Base-by-base conservation (phyloP, 2,113 vertebrate genomes). In the Hippocampus zosterae region DNA sequence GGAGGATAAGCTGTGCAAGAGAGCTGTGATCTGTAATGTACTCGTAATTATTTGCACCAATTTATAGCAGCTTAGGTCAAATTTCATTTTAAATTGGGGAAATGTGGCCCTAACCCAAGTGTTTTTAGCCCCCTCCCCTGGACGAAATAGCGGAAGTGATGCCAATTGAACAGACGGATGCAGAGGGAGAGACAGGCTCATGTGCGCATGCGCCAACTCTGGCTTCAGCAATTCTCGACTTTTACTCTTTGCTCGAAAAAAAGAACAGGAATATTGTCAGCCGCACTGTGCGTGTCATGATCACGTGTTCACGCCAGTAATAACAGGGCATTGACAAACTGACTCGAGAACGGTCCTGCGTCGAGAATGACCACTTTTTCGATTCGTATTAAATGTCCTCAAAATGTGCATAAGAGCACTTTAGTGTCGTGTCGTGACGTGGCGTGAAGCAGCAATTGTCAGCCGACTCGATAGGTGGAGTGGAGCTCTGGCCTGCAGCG, bases 401-500 rank as follows among this genome's bases (percentile, higher is more conserved):
- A 16, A 65, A 65, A 48, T 23, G 12, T 15, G 40, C 62, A 6
- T 9, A 5, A 44, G 41, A 16, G 16, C 29, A 44, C 62, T 9
- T 64, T 64, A 42, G 1, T n/a, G 33, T n/a, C 3, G 21, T 25
- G 62, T 13, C 41, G 41, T 63, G 40, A 44, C 21, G 37, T 19
- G 27, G 6, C 55, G 23, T 64, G 40, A 42, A 11, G 5, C 60
- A 41, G 60, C 60, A 59, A 40, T 23, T 5, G 67, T 68, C 59
- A 74, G 48, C 10, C 60, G 40, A 11, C 21, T 29, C 41, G 40
- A 23, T 8, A 2, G 33, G n/a, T 56, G 55, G 16, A 60, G 29
- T 57, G 12, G 27, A 63, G 75, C 46, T 70, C 71, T 62, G 87
- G 87, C 89, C 88, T 86, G 81, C 79, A 73, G 73, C 74, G 68